Evolutionary conservation across 2,797 vertebrate species (phyloP).

Genomic region (Phaenicophaeus curvirostris): DNA sequence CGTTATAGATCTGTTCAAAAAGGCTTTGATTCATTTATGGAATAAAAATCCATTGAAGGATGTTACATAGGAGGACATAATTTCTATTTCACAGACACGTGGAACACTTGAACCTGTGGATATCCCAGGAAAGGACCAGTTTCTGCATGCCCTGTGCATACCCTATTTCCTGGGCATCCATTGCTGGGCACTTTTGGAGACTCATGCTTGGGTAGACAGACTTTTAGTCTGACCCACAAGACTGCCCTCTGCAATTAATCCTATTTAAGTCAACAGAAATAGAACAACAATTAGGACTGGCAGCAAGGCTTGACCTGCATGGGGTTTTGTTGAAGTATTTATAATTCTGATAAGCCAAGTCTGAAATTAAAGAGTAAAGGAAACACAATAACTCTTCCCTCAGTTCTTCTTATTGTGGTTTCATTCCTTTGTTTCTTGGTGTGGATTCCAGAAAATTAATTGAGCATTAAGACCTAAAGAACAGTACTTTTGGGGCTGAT

Average conservation of each 20-base stretch:
- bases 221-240: not conserved
- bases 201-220: not conserved
- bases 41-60: not conserved
- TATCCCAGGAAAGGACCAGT: not conserved
- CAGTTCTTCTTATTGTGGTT: conserved; percentile 68
- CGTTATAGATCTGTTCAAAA: not conserved
- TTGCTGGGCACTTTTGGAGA: not conserved
- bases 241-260: conserved; percentile 20
- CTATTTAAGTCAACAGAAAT: not conserved
- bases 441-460: conserved; percentile 73
- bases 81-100: not conserved
- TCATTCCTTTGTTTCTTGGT: conserved; percentile 65
- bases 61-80: not conserved
- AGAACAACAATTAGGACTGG: conserved; percentile 3
- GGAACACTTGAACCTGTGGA: not conserved
- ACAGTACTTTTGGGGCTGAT: conserved; percentile 56
- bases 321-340: conserved; percentile 30
- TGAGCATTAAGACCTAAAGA: conserved; percentile 68
- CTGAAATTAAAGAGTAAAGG: conserved; percentile 51
- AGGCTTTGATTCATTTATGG: not conserved
- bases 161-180: not conserved
- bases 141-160: rapidly evolving
- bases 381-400: conserved; percentile 40
- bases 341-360: conserved; percentile 50
- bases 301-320: conserved; percentile 18